Evolutionary conservation across 2,888 invertebrate genomes (phyloP).

Genomic region (Harpagoxenus sublaevis): DNA sequence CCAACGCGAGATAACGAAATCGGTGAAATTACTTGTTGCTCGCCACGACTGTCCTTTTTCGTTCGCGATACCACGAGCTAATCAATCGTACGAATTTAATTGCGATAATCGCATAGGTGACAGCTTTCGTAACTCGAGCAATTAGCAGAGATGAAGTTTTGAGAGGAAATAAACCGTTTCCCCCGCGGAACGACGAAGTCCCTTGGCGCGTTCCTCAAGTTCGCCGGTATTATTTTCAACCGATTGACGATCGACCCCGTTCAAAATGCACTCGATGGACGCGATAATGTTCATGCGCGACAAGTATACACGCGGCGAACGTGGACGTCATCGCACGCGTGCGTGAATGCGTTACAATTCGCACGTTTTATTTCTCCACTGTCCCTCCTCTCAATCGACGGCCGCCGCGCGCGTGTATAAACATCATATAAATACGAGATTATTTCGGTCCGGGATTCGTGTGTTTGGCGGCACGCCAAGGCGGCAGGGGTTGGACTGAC

Average conservation of each 20-base stretch:
- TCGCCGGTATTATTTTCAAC: not conserved
- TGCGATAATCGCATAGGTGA: not conserved
- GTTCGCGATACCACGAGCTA: no score
- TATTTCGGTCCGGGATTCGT: constrained; percentile 82
- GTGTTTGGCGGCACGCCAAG: constrained; percentile 82
- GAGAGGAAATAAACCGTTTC: not conserved
- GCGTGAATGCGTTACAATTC: constrained; percentile 20
- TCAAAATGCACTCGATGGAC: not conserved
- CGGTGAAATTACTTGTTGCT: not conserved
- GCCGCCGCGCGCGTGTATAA: constrained; percentile 15
- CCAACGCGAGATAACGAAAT: not conserved
- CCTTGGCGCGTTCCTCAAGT: not conserved
- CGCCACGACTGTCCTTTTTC: not conserved
- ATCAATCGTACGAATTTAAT: not conserved
- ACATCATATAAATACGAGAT: constrained; percentile 83
- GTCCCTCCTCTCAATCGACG: constrained; percentile 9
- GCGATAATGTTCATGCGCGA: not conserved
- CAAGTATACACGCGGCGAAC: not conserved
- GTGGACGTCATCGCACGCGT: constrained; percentile 15
- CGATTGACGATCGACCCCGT: not conserved
- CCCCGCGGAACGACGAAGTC: not conserved
- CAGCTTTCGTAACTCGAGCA: not conserved
- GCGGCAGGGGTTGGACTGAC: constrained; percentile 79
- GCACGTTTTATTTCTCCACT: constrained; percentile 11
- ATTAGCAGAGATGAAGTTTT: not conserved